Base-by-base conservation (phyloP, 1,140 invertebrate genomes). In the Heterodera carotae region DNA sequence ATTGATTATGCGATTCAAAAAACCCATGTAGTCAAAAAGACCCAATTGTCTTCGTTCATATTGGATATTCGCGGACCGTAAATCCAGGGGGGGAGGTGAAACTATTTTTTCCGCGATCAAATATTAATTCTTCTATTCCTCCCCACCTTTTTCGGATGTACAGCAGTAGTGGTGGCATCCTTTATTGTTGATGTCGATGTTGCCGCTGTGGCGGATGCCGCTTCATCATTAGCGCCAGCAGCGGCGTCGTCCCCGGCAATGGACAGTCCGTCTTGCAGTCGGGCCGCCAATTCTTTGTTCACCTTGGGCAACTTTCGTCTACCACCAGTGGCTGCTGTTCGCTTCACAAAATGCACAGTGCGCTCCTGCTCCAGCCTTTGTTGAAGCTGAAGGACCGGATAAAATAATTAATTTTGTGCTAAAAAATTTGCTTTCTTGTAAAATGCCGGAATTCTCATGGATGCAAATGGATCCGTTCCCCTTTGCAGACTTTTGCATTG, bases 351-450 rank as follows among this genome's bases (percentile, higher is more conserved):
- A 33, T 68, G 39, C 12, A 80, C 72, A 22, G 84, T 64, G 2
- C 85, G 79, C 70, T 86, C 84, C 75, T 87, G 76, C n/a, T 87
- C 85, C 59, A 87, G n/a, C 34, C 77, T 73, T 34, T 87, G 84
- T 64, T 79, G 76, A 29, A 86, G 48, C 81, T 87, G 68, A 60
- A 85, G 68, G 12, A 22, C 48, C 6, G 22, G 62, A 4, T 34
- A 18, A 69, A 15, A 48, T 36, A 48, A 69, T 12, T 15, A 36
- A 36, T 27, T 27, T 69, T 27, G 3, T 12, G 2, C 10, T 29
- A 12, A 22, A 34, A 64, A 12, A 22, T 34, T 53, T 43, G 25
- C 68, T 29, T 60, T 39, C 5, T 34, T 2, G 33, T 66, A 36
- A 64, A 75, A n/a, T 18, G 56, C 10, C 12, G 10, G 59, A 69